Conservation (phyloP, 2,888 invertebrate genomes). For the Brachypterus glaber region DNA sequence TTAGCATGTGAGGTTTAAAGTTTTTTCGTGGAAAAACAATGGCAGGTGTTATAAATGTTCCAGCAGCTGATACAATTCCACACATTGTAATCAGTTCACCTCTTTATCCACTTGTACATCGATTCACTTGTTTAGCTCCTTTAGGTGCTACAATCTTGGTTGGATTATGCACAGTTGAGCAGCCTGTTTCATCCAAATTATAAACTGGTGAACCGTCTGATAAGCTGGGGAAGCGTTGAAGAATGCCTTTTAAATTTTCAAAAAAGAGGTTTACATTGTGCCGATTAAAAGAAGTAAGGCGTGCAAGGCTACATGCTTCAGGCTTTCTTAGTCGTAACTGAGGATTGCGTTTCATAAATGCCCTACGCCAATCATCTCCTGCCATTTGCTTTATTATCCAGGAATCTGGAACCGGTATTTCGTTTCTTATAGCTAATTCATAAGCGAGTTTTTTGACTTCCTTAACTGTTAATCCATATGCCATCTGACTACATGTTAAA, state of each 20-base stretch:
- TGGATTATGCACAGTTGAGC: conserved; percentile 14
- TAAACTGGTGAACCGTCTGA: conserved; percentile 17
- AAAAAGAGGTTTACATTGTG: conserved; percentile 18
- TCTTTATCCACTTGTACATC: conserved; percentile 30
- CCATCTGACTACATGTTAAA: conserved; percentile 15
- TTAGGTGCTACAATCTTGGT: conserved; percentile 17
- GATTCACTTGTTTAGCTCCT: conserved; percentile 23
- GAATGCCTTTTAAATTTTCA: conserved; percentile 13
- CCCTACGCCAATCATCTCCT: conserved; percentile 17
- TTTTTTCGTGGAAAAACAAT: conserved; percentile 33
- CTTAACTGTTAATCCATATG: conserved; percentile 17
- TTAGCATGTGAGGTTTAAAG: conserved; percentile 26
- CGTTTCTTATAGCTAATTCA: conserved; percentile 17
- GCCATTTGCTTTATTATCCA: conserved; percentile 18
- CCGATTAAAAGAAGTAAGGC: conserved; percentile 21
- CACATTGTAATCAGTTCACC: conserved; percentile 29
- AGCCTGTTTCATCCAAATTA: conserved; percentile 23
- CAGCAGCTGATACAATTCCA: conserved; percentile 27
- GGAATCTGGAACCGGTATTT: conserved; percentile 14
- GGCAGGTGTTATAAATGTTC: conserved; percentile 25
- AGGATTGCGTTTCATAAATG: conserved; percentile 17
- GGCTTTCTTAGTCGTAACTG: conserved; percentile 18
- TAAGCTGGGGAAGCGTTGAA: conserved; percentile 11
- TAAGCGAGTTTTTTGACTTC: conserved; percentile 18
- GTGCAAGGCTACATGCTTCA: conserved; percentile 17